Evolutionary conservation across 1,140 invertebrate species (phyloP).

Genomic region (Drosophila rufa): DNA sequence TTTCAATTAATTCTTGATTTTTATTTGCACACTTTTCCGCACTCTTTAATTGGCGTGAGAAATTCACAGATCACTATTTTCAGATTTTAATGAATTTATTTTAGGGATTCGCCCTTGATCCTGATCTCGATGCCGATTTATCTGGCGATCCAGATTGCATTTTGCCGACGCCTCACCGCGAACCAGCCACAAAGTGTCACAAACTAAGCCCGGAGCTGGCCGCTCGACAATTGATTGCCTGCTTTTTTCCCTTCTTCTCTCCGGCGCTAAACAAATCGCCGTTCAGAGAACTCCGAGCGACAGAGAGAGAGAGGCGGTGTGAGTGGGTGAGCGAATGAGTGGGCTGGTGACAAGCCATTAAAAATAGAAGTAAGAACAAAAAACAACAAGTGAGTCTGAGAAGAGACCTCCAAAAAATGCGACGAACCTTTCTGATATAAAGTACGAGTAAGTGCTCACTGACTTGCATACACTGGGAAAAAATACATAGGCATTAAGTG

Average conservation of each 20-base stretch:
- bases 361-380: constrained; percentile 34
- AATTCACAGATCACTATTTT: constrained; percentile 25
- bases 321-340: not conserved
- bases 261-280: not conserved
- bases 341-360: constrained; percentile 35
- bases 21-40: constrained; percentile 28
- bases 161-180: constrained; percentile 44
- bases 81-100: constrained; percentile 2
- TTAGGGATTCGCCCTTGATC: constrained; percentile 6
- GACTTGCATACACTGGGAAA: not conserved
- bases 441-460: constrained; percentile 1
- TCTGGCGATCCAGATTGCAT: constrained; percentile 33
- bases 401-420: constrained; percentile 40
- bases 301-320: not conserved
- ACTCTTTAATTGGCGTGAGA: constrained; percentile 74
- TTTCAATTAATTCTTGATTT: constrained; percentile 58
- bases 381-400: constrained; percentile 16
- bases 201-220: constrained; percentile 40
- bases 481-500: not conserved
- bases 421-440: constrained; percentile 30
- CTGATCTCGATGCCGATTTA: constrained; percentile 16
- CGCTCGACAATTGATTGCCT: constrained; percentile 53
- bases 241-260: constrained; percentile 2
- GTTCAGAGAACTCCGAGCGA: constrained; percentile 2
- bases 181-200: constrained; percentile 26